phyloP scores from a whole-genome alignment of 2,888 invertebrate species.

The Drosophila melanosoma region DNA sequence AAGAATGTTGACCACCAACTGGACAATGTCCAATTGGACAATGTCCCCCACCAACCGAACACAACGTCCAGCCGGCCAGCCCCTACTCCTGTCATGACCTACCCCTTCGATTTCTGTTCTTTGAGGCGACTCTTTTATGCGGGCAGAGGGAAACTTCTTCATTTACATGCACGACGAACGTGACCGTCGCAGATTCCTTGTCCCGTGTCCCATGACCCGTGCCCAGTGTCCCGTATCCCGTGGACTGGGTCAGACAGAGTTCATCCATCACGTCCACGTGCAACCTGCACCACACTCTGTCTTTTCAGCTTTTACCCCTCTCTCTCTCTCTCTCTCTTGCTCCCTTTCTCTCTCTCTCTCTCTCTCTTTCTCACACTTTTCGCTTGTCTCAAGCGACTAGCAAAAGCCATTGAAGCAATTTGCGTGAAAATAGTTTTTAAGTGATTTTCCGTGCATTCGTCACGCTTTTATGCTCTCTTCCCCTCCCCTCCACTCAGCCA shows the following conservation, averaged over 20 bases:
- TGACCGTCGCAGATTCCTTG: slow-evolving; percentile 34
- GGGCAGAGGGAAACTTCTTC: slow-evolving; percentile 63
- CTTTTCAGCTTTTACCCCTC: too few relatives aligned
- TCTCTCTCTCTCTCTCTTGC: not conserved
- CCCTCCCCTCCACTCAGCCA: too few relatives aligned
- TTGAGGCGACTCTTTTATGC: slow-evolving; percentile 28
- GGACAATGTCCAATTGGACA: slow-evolving; percentile 15
- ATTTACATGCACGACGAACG: slow-evolving; percentile 78
- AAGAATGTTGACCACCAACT: slow-evolving; percentile 26
- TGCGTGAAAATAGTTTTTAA: slow-evolving; percentile 71
- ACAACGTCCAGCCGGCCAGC: not conserved
- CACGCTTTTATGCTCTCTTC: slow-evolving; percentile 7
- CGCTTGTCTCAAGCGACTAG: not conserved
- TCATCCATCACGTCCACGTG: slow-evolving; percentile 74
- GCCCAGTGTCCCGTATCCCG: not conserved
- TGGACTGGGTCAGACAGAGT: slow-evolving; percentile 48
- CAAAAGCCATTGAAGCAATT: slow-evolving; percentile 51
- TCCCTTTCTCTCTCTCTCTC: not conserved
- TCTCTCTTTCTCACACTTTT: not conserved
- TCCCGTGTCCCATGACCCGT: not conserved
- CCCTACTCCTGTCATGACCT: not conserved
- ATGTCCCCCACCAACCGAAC: not conserved
- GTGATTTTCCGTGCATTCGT: slow-evolving; percentile 54
- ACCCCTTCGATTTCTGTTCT: slow-evolving; percentile 7
- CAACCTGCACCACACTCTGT: slow-evolving; percentile 13